These are phyloP conservation scores for Keiferia lycopersicella DNA, from an alignment of 2,888 invertebrate genomes.

Conservation along the genomic window DNA sequence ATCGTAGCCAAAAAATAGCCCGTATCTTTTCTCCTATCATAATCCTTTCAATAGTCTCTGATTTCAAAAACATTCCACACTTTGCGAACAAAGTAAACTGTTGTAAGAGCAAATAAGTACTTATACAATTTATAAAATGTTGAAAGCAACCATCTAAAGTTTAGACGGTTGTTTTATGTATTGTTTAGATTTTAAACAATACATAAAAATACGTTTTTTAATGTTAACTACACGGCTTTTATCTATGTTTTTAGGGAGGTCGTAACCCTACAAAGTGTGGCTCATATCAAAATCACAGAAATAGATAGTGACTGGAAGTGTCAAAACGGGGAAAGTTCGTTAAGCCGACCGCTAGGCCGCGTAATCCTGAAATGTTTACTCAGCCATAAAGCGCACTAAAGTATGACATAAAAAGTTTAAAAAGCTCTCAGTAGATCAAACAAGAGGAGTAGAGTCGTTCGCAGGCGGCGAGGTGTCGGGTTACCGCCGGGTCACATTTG, in stretches of 20 bases:
- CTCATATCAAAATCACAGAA: conserved; percentile 41
- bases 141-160: neutral
- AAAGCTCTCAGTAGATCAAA: conserved; percentile 82
- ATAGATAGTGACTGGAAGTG: conserved; percentile 39
- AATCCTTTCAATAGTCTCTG: conserved; percentile 46
- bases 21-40: conserved; percentile 55
- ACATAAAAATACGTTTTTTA: too few species aligned
- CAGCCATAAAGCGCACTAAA: conserved; percentile 76
- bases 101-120: conserved; percentile 13
- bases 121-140: conserved; percentile 1
- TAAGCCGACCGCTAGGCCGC: conserved; percentile 49
- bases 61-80: conserved; percentile 37
- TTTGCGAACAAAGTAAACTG: conserved; percentile 5
- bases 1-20: conserved; percentile 50
- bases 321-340: conserved; percentile 50
- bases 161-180: too few species aligned
- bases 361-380: conserved; percentile 70
- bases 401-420: conserved; percentile 80
- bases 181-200: too few species aligned
- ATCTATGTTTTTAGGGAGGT: neutral
- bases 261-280: conserved; percentile 30
- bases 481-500: conserved; percentile 76
- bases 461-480: conserved; percentile 71
- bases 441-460: conserved; percentile 71
- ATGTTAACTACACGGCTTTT: neutral